Base-by-base conservation (phyloP, 2,888 invertebrate species). In the Erannis defoliaria region DNA sequence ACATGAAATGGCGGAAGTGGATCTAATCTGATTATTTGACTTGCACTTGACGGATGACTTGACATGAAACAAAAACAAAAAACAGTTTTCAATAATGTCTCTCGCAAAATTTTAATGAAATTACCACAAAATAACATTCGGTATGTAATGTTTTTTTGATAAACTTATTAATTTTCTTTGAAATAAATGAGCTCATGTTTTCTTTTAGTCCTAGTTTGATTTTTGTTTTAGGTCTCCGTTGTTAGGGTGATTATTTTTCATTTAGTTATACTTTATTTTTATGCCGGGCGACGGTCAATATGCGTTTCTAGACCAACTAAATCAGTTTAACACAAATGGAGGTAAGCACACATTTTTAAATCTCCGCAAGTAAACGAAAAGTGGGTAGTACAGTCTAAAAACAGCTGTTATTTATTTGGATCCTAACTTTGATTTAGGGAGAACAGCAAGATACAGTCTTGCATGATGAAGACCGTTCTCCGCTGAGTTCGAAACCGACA, bases 41-140 rank as follows among this genome's bases (percentile, higher is more conserved):
- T 75, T 76, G 74, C 74, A 76, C 75, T 75, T 76, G 74, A 76
- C 78, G 73, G 67, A 74, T 84, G 83, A 81, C 81, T 74, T 86
- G 84, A 82, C 82, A 83, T 82, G 81, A 82, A 81, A 83, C 80
- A 88, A 89, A 90, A 90, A 89, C 86, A 90, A 90, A 90, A 90
- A 89, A 89, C 88, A 86, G 84, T 86, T 86, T 85, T 76, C 80
- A 80, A 85, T 81, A 82, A 88, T 88, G 85, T 84, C 79, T 84
- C 77, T 82, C 76, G 81, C 84, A 86, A 90, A 90, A 87, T 90
- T 88, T 90, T 87, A 83, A 88, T 88, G 85, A 87, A 85, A 81
- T 84, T 84, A 80, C 72, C 79, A 78, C 76, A 78, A 74, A 80
- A 77, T 74, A 80, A 79, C 80, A 78, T 82, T 83, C 80, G 82